Percentiles rank a stretch among this genome's conserved stretches.
These are phyloP conservation scores for Pachydiplax longipennis DNA, from an alignment of 2,888 invertebrate species.

Conservation along the genomic window DNA sequence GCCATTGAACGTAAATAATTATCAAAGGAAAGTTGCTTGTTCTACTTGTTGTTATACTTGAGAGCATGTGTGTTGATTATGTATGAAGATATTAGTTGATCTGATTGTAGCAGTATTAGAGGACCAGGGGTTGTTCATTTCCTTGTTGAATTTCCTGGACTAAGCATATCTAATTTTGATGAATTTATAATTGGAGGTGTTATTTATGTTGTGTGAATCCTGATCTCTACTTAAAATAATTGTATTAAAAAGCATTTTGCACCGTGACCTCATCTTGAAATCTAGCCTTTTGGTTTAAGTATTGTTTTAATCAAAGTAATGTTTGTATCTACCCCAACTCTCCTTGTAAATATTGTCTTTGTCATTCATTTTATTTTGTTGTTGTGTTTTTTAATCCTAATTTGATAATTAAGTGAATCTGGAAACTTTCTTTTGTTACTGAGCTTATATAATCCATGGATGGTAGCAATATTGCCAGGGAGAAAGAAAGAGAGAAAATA, in stretches of 20 bases:
- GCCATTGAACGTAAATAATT: background rate
- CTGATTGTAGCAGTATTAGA: background rate
- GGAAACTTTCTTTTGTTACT: background rate
- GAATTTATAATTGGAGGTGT: background rate
- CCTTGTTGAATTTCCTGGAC: background rate
- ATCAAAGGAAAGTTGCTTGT: background rate
- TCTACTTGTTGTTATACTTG: background rate
- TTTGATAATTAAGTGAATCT: background rate
- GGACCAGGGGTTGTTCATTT: background rate
- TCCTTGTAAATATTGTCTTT: background rate
- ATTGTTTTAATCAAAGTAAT: background rate
- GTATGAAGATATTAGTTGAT: background rate
- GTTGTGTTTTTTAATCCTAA: background rate
- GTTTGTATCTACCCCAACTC: background rate
- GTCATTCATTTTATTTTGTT: background rate
- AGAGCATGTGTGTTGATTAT: background rate
- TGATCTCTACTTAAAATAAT: conserved; percentile 3
- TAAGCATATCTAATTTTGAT: background rate
- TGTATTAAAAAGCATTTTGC: background rate
- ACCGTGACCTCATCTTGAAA: background rate
- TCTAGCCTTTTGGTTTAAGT: background rate
- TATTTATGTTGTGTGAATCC: background rate
- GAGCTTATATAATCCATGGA: background rate
- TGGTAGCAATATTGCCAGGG: background rate
- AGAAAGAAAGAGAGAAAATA: background rate